phyloP scores from a whole-genome alignment of 2,888 invertebrate species.

The Lampropteryx suffumata region DNA sequence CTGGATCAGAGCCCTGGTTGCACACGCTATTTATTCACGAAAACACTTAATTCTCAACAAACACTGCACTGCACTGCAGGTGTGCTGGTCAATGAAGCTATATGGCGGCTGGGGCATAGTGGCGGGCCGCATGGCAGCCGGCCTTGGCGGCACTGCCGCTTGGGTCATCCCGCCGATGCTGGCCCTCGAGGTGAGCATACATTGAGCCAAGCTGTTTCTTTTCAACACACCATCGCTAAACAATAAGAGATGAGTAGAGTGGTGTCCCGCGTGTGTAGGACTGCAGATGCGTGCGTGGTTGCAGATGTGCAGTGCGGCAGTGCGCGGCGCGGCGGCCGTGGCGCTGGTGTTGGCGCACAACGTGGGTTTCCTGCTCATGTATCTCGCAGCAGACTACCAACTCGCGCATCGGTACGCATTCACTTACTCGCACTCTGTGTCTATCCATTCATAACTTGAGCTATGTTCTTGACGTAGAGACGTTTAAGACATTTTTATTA shows the following conservation, averaged over 20 bases:
- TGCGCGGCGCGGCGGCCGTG: slow-evolving; percentile 59
- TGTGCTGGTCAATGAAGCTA: slow-evolving; percentile 66
- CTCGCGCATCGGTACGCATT: slow-evolving; percentile 47
- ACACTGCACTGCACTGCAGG: slow-evolving; percentile 35
- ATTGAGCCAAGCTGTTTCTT: no score
- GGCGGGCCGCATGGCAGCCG: slow-evolving; percentile 57
- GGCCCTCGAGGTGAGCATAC: slow-evolving; percentile 51
- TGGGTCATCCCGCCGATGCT: slow-evolving; percentile 60
- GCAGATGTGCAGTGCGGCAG: slow-evolving; percentile 53
- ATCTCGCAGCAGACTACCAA: slow-evolving; percentile 53
- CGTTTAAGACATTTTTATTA: no score
- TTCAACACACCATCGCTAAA: no score
- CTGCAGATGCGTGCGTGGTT: neutral
- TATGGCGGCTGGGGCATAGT: slow-evolving; percentile 55
- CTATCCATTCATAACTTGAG: no score
- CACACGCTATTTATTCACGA: no score
- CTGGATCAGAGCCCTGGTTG: no score
- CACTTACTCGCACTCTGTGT: neutral
- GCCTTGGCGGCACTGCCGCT: slow-evolving; percentile 61
- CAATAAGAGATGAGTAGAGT: no score
- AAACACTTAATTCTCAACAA: no score
- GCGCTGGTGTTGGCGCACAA: slow-evolving; percentile 60
- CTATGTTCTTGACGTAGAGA: no score
- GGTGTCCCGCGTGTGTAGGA: no score
- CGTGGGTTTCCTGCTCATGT: slow-evolving; percentile 64